Percentiles rank a stretch among this genome's conserved stretches.
Evolutionary conservation across 2,113 vertebrate genomes (phyloP).

Genomic region (Agelaius tricolor): DNA sequence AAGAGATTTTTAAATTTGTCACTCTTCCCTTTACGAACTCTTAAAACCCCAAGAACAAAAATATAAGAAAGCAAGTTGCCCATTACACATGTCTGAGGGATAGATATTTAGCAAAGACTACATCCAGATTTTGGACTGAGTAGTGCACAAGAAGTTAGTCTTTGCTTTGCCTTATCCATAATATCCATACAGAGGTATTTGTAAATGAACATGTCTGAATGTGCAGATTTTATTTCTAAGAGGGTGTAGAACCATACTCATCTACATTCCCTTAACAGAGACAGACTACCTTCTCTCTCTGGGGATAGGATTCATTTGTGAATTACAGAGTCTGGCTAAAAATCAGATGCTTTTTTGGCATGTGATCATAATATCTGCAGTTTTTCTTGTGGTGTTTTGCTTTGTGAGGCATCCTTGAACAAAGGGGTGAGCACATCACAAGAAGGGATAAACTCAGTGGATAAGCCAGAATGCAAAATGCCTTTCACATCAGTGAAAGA

Average conservation of each 20-base stretch:
- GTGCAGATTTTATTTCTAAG: neutral
- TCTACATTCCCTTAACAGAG: neutral
- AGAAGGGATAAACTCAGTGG: neutral
- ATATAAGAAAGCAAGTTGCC: neutral
- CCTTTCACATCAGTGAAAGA: neutral
- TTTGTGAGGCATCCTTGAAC: neutral
- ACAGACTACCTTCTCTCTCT: neutral
- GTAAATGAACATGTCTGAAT: neutral
- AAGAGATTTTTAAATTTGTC: neutral
- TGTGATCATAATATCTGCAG: neutral
- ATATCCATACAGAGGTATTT: neutral
- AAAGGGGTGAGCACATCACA: neutral
- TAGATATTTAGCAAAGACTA: neutral
- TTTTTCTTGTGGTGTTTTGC: neutral
- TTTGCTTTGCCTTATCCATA: neutral
- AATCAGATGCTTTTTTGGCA: neutral
- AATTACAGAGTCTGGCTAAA: neutral
- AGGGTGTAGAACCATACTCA: neutral
- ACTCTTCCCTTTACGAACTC: neutral
- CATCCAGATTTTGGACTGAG: neutral
- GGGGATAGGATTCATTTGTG: neutral
- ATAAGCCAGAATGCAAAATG: neutral
- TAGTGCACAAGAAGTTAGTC: neutral
- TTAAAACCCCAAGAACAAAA: neutral
- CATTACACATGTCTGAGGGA: neutral